phyloP scores from a whole-genome alignment of 1,140 invertebrate genomes.

The Potamilus streckersoni region DNA sequence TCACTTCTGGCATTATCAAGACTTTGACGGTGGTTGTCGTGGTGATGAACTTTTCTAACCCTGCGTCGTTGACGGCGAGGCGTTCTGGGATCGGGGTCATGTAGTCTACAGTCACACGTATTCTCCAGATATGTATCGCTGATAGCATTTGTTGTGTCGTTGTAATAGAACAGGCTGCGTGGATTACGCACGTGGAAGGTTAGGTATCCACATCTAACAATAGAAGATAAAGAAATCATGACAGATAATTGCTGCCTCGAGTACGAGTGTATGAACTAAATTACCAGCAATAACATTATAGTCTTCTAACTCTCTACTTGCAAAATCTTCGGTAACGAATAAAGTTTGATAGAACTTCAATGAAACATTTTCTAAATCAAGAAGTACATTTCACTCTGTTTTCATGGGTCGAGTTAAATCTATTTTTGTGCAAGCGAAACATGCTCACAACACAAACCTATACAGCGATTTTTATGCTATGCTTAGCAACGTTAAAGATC shows the following conservation, averaged over 20 bases:
- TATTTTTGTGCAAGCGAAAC: no score
- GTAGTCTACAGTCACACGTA: conserved; percentile 5
- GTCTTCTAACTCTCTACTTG: background rate
- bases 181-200: conserved; percentile 58
- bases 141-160: conserved; percentile 44
- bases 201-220: conserved; percentile 54
- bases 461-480: no score
- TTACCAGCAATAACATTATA: no score
- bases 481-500: no score
- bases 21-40: background rate
- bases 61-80: background rate
- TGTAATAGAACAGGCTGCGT: conserved; percentile 45
- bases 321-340: background rate
- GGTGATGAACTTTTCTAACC: background rate
- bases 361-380: background rate
- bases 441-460: no score
- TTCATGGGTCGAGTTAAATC: no score
- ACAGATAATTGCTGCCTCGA: conserved; percentile 4
- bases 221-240: no score
- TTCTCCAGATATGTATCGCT: conserved; percentile 36
- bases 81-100: conserved; percentile 3
- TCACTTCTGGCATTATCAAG: no score
- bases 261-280: background rate
- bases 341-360: background rate
- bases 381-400: no score